Base-by-base conservation (phyloP, 2,888 invertebrate species). In the Keiferia lycopersicella region DNA sequence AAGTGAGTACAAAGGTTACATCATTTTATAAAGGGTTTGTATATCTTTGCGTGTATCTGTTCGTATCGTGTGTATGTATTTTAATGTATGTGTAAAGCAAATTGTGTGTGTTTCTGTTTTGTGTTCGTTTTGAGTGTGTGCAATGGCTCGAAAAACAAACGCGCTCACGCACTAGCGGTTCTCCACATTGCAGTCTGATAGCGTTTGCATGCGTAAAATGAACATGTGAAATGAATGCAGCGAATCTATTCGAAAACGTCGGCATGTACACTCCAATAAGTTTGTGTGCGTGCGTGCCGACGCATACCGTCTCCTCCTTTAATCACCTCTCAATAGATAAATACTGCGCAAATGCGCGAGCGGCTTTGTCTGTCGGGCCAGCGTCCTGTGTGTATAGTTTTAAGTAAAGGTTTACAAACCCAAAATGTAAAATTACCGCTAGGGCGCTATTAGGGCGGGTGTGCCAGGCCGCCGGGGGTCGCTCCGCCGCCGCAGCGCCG, bases 391-490 rank as follows among this genome's bases (percentile, higher is more conserved):
- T 68, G 65, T 73, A 75, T 83, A 82, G 82, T 78, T 84, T 87
- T 89, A 91, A 91, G 90, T 91, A 91, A 91, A 91, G 89, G 89
- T 90, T 89, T 90, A 91, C 91, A 91, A 91, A 91, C 91, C 91
- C 91, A 91, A 80, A 87, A 88, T 84, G 89, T 87, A 88, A 91
- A 89, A 89, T 90, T 89, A 90, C 89, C 91, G 91, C 90, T 89
- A 91, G 84, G 87, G 90, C 90, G 88, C 88, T 87, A 88, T 83
- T 85, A 90, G 87, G 77, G 89, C 89, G 90, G 88, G 87, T 76
- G 87, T 80, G 88, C 85, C 86, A 76, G 80, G 83, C 81, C 83
- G 84, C 85, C 87, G 86, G 79, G 86, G 83, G 81, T 84, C 84
- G 87, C 87, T 88, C 86, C 88, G 89, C 86, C 85, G 87, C 88